Evolutionary conservation across 2,888 invertebrate species (phyloP).

Genomic region (Lysandra bellargus): DNA sequence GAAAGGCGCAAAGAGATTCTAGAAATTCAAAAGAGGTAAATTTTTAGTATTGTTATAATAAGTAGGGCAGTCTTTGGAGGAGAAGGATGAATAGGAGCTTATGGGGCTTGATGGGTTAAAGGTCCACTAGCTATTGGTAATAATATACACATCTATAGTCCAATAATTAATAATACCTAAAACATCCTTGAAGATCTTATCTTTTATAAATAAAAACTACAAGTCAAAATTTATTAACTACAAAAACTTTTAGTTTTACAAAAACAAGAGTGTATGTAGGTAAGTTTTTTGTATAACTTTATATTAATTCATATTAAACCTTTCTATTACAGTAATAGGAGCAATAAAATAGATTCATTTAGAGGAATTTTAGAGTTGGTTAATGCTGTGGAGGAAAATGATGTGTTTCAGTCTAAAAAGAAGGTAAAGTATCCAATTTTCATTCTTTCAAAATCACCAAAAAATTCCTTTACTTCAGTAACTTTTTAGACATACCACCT

Average conservation of each 20-base stretch:
- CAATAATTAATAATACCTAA: too few relatives aligned
- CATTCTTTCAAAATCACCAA: too few relatives aligned
- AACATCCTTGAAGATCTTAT: too few relatives aligned
- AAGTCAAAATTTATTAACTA: not conserved
- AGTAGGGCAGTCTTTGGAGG: too few relatives aligned
- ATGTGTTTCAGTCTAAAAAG: conserved; percentile 38
- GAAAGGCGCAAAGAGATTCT: conserved; percentile 78
- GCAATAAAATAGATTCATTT: conserved; percentile 67
- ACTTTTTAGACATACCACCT: too few relatives aligned
- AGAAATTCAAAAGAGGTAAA: conserved; percentile 80
- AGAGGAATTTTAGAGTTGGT: conserved; percentile 77
- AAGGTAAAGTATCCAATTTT: conserved; percentile 35
- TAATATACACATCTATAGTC: too few relatives aligned
- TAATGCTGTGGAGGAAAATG: conserved; percentile 46
- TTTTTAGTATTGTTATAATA: not conserved
- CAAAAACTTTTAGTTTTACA: not conserved
- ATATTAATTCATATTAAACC: not conserved
- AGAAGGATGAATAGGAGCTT: too few relatives aligned
- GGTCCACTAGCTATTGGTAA: too few relatives aligned
- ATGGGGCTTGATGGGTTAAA: too few relatives aligned
- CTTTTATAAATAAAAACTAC: too few relatives aligned
- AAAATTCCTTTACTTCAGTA: too few relatives aligned
- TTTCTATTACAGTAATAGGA: conserved; percentile 67
- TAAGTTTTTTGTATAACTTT: not conserved
- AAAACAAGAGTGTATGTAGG: too few relatives aligned